Percentiles rank a stretch among this genome's conserved stretches.
Evolutionary conservation across 2,113 vertebrate species (phyloP).

Genomic region (Lates calcarifer): DNA sequence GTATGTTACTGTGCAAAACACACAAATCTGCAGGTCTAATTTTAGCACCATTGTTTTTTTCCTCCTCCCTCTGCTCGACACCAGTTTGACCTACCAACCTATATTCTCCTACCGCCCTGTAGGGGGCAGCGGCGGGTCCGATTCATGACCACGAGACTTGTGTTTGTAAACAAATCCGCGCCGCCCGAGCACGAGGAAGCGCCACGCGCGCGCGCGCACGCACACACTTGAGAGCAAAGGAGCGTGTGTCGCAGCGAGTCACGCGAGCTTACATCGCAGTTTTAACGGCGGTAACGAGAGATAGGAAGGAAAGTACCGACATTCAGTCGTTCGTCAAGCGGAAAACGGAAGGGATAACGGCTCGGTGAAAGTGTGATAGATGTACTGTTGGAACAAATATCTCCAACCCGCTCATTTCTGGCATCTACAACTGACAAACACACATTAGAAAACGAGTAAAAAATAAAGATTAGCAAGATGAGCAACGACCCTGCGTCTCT

Average conservation of each 20-base stretch:
- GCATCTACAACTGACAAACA: too few species aligned
- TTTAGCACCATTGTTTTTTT: constrained; percentile 14
- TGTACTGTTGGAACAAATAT: too few species aligned
- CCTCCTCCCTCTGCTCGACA: not conserved
- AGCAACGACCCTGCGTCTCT: too few species aligned
- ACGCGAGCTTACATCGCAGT: not conserved
- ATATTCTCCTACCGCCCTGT: constrained; percentile 26
- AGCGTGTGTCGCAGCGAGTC: not conserved
- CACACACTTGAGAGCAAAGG: not conserved
- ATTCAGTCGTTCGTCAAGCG: not conserved
- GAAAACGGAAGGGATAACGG: not conserved
- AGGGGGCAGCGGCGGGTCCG: constrained; percentile 54
- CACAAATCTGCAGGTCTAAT: not conserved
- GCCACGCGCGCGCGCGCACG: not conserved
- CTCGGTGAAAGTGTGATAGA: too few species aligned
- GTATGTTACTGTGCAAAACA: too few species aligned
- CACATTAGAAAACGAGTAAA: too few species aligned
- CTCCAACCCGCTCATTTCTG: too few species aligned
- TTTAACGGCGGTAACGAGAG: too few species aligned
- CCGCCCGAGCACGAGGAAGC: constrained; percentile 40
- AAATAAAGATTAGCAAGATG: too few species aligned
- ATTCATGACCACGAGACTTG: constrained; percentile 51
- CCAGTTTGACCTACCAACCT: constrained; percentile 43
- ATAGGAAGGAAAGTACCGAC: not conserved
- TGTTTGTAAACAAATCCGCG: constrained; percentile 87